Evolutionary conservation across 2,113 vertebrate species (phyloP), one percentile per base, ranked within the genome.

Genomic region (Serilophus lunatus): DNA sequence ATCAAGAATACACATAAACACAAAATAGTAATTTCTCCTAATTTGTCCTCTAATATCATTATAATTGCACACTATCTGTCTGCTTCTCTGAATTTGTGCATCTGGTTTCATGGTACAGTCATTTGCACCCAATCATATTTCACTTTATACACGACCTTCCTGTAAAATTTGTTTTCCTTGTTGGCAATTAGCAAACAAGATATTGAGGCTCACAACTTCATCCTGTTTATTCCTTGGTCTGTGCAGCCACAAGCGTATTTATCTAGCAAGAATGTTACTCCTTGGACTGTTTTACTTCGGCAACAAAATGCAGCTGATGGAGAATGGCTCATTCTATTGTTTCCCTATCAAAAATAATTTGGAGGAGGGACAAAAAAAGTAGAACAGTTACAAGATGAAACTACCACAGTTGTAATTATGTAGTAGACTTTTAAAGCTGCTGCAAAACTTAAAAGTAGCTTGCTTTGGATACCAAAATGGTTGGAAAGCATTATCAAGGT

Each of bases 271-370:
- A 88, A 38, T 66, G 12, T n/a, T 92, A 89, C 33, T 82, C 38
- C 36, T 92, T 54, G 81, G 38, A 66, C 38, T 74, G 31, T 81
- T 86, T 36, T 18, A 7, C 28, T 91, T 57, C 75, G 95, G 77
- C 69, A 89, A n/a, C 2, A 20, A 92, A 80, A 60, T 3, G 2
- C n/a, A 59, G 61, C 35, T 49, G 72, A 92, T 79, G 70, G 87
- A 87, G 81, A 89, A 89, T 54, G 65, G 72, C 24, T 94, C 38
- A 44, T 76, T 87, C 87, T 91, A 94, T 90, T 95, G 81, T 96
- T 87, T 79, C 36, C 19, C 53, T 60, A 76, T 31, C 69, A 80
- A 93, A 89, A 96, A 82, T 15, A 93, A 75, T 68, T 44, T 56
- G 7, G 7, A 28, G 57, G 31, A 84, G 70, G 78, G 61, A 49